Base-by-base conservation (phyloP, 2,888 invertebrate genomes). In the Margaritifera margaritifera region DNA sequence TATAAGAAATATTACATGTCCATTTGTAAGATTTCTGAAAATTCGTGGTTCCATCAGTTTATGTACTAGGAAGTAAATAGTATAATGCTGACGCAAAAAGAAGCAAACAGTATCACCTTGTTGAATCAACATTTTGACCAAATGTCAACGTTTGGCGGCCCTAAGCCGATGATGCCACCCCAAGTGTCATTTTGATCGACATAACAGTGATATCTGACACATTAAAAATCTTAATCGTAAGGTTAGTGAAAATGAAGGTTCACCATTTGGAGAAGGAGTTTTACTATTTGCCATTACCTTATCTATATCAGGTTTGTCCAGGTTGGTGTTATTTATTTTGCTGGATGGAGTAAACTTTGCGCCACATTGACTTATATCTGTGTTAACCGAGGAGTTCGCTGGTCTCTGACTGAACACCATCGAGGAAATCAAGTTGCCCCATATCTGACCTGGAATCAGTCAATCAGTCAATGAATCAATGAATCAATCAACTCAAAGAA, bases 271-370 rank as follows among this genome's bases (percentile, higher is more conserved):
- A 4, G 15, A 15, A 53, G 19, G 53, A 19, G n/a, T n/a, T n/a
- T n/a, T 53, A 53, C 15, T 19, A 4, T 55, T 22, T n/a, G n/a
- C 4, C 11, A 22, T 11, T 69, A 86, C 86, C 80, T 82, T 81
- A 71, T 92, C 92, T 86, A 95, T 94, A 63, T 94, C 94, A 1
- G 97, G 97, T 78, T 95, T 92, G 81, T 94, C 93, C 74, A 96
- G 91, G 87, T 83, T 84, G 1, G 84, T 78, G 66, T 94, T 95
- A 78, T 84, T 83, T n/a, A 87, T 90, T 2, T 92, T 91, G 84
- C 77, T 76, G 11, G 72, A 69, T 1, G 1, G 62, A 60, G 6
- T 71, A 70, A 86, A 87, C 18, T 94, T 78, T 6, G 84, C 85
- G 0, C 90, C 90, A 80, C 90, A 90, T 11, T 59, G 50, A 6